phyloP scores from a whole-genome alignment of 2,797 vertebrate species.

The Poecile montanus region DNA sequence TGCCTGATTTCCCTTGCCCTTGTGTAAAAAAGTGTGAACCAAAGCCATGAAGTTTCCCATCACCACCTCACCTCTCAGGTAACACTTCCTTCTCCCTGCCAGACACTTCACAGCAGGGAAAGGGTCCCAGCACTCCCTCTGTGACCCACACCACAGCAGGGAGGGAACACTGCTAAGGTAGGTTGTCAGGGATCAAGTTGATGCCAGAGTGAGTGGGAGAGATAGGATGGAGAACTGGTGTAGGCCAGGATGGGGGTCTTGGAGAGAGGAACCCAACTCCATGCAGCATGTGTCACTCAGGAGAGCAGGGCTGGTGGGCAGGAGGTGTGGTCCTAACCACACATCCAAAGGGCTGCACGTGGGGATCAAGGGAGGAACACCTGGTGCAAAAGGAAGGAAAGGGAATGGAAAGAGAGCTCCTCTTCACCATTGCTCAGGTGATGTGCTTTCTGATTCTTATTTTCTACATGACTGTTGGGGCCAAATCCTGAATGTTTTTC shows the following conservation, averaged over 20 bases:
- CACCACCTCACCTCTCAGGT: accelerated
- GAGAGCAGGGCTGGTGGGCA: neutral
- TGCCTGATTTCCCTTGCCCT: neutral
- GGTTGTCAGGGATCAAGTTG: accelerated
- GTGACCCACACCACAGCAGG: no score
- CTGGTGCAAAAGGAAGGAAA: neutral
- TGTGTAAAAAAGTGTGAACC: neutral
- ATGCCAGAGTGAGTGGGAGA: neutral
- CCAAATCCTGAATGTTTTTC: neutral
- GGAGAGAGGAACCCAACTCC: accelerated
- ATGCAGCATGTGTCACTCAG: neutral
- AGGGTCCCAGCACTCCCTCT: neutral
- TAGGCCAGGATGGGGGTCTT: neutral
- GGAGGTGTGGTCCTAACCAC: accelerated
- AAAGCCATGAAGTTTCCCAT: neutral
- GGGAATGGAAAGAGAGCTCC: neutral
- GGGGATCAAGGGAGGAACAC: neutral
- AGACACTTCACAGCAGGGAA: neutral
- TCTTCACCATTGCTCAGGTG: neutral
- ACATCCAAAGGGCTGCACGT: accelerated
- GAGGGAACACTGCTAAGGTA: neutral
- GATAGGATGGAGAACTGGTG: neutral
- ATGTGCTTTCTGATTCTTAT: neutral
- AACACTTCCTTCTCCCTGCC: neutral
- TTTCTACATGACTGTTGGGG: neutral